Evolutionary conservation across 2,888 invertebrate species (phyloP), one percentile per base, ranked within the genome.

Genomic region (Sussaba pulchella): DNA sequence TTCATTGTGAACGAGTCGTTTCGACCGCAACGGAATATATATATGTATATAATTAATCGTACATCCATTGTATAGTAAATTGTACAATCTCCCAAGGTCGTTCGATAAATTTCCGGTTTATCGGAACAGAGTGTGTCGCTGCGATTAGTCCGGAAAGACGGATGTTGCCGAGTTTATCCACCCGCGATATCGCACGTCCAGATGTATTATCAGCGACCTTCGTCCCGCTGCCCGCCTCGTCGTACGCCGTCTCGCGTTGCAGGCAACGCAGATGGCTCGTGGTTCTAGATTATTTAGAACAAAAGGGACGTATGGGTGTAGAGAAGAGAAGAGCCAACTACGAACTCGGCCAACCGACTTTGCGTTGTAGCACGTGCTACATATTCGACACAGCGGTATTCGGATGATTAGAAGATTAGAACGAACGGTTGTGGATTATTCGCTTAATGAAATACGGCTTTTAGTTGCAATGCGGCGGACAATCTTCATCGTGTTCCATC

Each of bases 331-430:
- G 54, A 64, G 45, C 26, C 36, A 12, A 41, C 24, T 12, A 71
- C 39, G 43, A 67, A 52, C 17, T 26, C n/a, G 67, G 36, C 21
- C 45, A 67, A 52, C 80, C 80, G 72, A 52, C 71, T 72, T 52
- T 63, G 76, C 61, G 57, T 72, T 73, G 57, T 67, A 80, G 52
- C n/a, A n/a, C 52, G 26, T n/a, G 45, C 71, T n/a, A n/a, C n/a
- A 45, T 76, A 64, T 71, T 19, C 50, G 54, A 61, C 66, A 54
- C 63, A 24, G 67, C 61, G 54, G 63, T 80, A 47, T 80, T 69
- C 39, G 31, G 63, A 41, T 64, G 76, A 81, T 81, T 76, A 76
- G 76, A 63, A 72, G 80, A 81, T 81, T 76, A 81, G 72, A 72
- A 64, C 63, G 47, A 63, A 63, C 76, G 47, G 61, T 76, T 69